These are phyloP conservation scores for Megathymus violae DNA, from an alignment of 1,140 invertebrate genomes.

Conservation along the genomic window DNA sequence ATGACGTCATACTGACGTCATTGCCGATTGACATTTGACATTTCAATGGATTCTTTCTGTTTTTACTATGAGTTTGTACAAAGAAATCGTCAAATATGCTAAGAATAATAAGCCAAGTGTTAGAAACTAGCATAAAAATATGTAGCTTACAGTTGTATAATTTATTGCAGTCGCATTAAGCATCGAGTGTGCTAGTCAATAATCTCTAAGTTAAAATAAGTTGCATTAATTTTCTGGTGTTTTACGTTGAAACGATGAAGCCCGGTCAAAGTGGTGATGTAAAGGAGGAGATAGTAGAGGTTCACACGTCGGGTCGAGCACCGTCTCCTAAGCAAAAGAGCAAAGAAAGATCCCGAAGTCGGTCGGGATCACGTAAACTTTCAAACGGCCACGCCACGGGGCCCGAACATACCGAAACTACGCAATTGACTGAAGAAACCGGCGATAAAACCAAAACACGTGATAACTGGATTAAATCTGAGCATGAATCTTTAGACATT, in stretches of 20 bases:
- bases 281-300: conserved; percentile 73
- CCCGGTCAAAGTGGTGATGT: conserved; percentile 71
- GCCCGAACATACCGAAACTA: conserved; percentile 40
- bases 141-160: conserved; percentile 4
- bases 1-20: conserved; percentile 77
- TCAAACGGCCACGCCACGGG: conserved; percentile 68
- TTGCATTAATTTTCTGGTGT: conserved; percentile 41
- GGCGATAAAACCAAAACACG: conserved; percentile 57
- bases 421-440: conserved; percentile 39
- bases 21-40: conserved; percentile 66
- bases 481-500: conserved; percentile 83
- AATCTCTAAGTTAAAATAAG: conserved; percentile 4
- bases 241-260: conserved; percentile 61
- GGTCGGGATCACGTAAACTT: conserved; percentile 67
- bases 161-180: not conserved
- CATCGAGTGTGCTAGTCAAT: conserved; percentile 22
- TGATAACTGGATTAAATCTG: conserved; percentile 79
- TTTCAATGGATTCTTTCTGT: conserved; percentile 50
- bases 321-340: conserved; percentile 70
- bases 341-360: conserved; percentile 55
- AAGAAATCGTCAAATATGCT: conserved; percentile 1
- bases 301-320: conserved; percentile 65
- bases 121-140: conserved; percentile 9
- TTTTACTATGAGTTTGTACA: conserved; percentile 36
- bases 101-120: not conserved